Percentiles rank a stretch among this genome's conserved stretches.
These are phyloP conservation scores for Mythimna impura DNA, from an alignment of 2,888 invertebrate species.

Conservation along the genomic window DNA sequence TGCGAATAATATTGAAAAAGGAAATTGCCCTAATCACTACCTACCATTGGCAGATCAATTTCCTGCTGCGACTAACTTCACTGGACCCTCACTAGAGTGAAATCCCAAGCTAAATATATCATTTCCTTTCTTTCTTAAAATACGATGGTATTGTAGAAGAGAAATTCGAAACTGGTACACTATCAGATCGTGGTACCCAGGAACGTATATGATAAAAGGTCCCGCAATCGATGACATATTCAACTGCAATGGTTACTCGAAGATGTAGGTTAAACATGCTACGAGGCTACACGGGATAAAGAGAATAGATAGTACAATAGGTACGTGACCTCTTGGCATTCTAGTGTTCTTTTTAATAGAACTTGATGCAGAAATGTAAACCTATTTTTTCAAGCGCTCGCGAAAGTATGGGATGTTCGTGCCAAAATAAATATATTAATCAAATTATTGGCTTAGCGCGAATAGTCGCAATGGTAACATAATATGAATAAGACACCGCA, in stretches of 20 bases:
- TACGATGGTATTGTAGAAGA: slow-evolving; percentile 5
- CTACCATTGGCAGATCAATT: slow-evolving; percentile 22
- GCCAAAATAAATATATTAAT: slow-evolving; percentile 50
- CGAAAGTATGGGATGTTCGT: slow-evolving; percentile 32
- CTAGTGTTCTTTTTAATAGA: slow-evolving; percentile 38
- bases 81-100: neutral
- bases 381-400: slow-evolving; percentile 29
- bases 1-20: slow-evolving; percentile 9
- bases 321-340: slow-evolving; percentile 50
- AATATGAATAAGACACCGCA: slow-evolving; percentile 31
- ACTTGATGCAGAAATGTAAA: slow-evolving; percentile 30
- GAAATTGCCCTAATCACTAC: slow-evolving; percentile 30
- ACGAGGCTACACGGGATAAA: slow-evolving; percentile 39
- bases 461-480: slow-evolving; percentile 43
- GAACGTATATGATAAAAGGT: slow-evolving; percentile 67
- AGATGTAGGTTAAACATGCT: slow-evolving; percentile 60
- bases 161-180: slow-evolving; percentile 23
- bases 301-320: slow-evolving; percentile 29
- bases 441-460: slow-evolving; percentile 51
- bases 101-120: neutral
- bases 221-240: slow-evolving; percentile 69
- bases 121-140: slow-evolving; percentile 10
- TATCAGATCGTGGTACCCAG: slow-evolving; percentile 54
- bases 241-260: slow-evolving; percentile 68
- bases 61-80: slow-evolving; percentile 19